Conservation (phyloP, 1,140 invertebrate genomes). For the Phortica variegata region DNA sequence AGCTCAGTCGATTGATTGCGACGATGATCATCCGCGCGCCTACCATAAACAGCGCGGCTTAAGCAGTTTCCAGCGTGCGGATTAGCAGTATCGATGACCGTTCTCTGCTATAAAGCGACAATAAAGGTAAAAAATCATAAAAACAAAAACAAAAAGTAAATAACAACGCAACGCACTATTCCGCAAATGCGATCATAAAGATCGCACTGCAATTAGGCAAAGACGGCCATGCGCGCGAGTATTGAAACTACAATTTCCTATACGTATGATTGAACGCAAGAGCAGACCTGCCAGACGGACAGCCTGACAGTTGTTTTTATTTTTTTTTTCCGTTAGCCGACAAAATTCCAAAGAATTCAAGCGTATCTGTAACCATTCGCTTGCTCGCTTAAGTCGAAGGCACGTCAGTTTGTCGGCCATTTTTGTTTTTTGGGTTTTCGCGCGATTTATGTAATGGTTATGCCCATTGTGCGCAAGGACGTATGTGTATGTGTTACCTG, state of each 20-base stretch:
- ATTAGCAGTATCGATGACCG: too few relatives aligned
- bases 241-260: too few relatives aligned
- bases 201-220: conserved; percentile 42
- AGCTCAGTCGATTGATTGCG: too few relatives aligned
- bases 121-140: neutral
- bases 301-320: conserved; percentile 12
- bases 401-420: conserved; percentile 21
- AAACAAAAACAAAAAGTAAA: conserved; percentile 18
- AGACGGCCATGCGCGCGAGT: conserved; percentile 38
- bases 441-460: conserved; percentile 36
- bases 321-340: conserved; percentile 35
- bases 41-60: conserved; percentile 14
- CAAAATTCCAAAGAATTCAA: conserved; percentile 36
- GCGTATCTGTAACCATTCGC: too few relatives aligned
- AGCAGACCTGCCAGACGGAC: too few relatives aligned
- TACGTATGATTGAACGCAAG: too few relatives aligned
- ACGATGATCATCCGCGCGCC: conserved; percentile 26
- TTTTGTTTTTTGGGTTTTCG: conserved; percentile 11
- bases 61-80: conserved; percentile 1
- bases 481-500: conserved; percentile 29
- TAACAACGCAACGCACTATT: conserved; percentile 33
- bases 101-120: too few relatives aligned
- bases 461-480: neutral
- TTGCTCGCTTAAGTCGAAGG: too few relatives aligned
- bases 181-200: conserved; percentile 30